A percentile compares a stretch with the other conserved stretches of the same genome.
phyloP scores from a whole-genome alignment of 2,888 invertebrate genomes.

The Trisateles emortualis region DNA sequence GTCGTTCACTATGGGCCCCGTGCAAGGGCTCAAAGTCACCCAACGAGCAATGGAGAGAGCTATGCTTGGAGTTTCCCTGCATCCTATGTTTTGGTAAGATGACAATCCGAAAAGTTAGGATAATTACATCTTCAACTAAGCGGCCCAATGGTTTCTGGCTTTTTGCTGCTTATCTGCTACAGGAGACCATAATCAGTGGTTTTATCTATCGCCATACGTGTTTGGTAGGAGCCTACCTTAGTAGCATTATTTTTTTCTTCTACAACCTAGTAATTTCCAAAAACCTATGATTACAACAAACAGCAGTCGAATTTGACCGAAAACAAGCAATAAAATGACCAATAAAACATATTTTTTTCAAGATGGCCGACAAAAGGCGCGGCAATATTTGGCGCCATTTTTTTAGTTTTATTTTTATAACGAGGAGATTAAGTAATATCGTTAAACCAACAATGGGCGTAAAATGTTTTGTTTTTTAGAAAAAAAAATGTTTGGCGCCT shows the following conservation, averaged over 20 bases:
- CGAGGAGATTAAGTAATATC: slow-evolving; percentile 76
- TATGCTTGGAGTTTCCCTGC: too few relatives aligned
- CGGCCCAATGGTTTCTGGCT: too few relatives aligned
- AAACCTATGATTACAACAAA: slow-evolving; percentile 55
- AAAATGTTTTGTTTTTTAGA: slow-evolving; percentile 58
- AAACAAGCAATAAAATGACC: slow-evolving; percentile 57
- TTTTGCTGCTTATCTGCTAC: neutral
- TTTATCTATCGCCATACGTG: neutral
- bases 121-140: too few relatives aligned
- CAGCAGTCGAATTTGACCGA: slow-evolving; percentile 53
- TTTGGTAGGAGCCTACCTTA: slow-evolving; percentile 13
- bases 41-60: too few relatives aligned
- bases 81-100: too few relatives aligned
- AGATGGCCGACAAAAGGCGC: slow-evolving; percentile 53
- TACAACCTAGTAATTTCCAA: slow-evolving; percentile 47
- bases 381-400: slow-evolving; percentile 67
- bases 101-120: too few relatives aligned
- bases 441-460: slow-evolving; percentile 82
- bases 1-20: too few relatives aligned
- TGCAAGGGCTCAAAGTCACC: too few relatives aligned
- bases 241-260: slow-evolving; percentile 28
- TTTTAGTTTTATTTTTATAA: slow-evolving; percentile 59
- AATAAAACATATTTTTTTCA: slow-evolving; percentile 60
- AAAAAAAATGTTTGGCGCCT: slow-evolving; percentile 58
- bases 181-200: neutral